Evolutionary conservation across 2,888 invertebrate species (phyloP), one percentile per base, ranked within the genome.

Genomic region (Synanthedon tipuliformis): DNA sequence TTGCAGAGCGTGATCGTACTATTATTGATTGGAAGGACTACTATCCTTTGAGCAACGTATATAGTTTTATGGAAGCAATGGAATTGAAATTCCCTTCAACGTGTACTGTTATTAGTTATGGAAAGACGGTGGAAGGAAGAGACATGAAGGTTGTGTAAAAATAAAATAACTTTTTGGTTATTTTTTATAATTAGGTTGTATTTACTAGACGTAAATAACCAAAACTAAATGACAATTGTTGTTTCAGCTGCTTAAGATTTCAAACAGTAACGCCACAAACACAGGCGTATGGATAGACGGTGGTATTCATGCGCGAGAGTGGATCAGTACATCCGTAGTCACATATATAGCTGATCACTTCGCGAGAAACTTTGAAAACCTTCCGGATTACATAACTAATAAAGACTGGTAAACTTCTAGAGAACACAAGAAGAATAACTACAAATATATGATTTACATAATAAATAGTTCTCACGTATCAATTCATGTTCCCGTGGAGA

Each of bases 251-350:
- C 65, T 88, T 45, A 90, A 92, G 71, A 92, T 94, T 59, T 94
- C 94, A 8, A 93, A 93, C 67, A 93, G 93, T 52, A 88, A 90
- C 49, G 78, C 89, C 0, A 80, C 78, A 7, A 92, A 91, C 54
- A 90, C 91, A 4, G 93, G 91, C 0, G 83, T 93, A 10, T 94
- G 94, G 93, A 76, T 93, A 51, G 93, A 93, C 63, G 93, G 92
- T n/a, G 93, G 94, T 10, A 95, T 94, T 61, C 96, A 96, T 69
- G 95, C 95, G 0, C 89, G 97, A 51, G 98, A 98, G 88, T 98
- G 95, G 95, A 94, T 95, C 56, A 91, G 92, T 18, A 92, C 93
- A 0, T 92, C 94, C 0, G 89, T 92, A 0, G 93, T 94, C 0
- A 92, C 94, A 0, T 95, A 90, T 68, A 89, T 95, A 50, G 92